Percentiles rank a stretch among this genome's conserved stretches.
These are phyloP conservation scores for Hydractinia symbiolongicarpus DNA, from an alignment of 30 jellyfish, hydroid and myxozoan genomes.

Conservation along the genomic window DNA sequence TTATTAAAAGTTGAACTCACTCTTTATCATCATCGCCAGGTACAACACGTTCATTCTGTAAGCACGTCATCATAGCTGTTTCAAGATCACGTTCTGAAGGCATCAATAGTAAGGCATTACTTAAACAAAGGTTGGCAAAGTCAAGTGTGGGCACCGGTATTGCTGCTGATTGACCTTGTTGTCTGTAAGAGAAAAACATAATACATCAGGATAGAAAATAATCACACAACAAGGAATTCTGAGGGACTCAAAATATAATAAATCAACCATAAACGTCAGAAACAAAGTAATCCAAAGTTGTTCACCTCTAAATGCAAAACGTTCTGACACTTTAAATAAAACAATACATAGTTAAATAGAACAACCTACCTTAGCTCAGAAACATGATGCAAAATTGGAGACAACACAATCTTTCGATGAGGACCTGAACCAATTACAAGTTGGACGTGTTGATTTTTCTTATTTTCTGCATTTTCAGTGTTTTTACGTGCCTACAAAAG, in stretches of 20 bases:
- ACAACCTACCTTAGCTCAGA: neutral
- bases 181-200: conserved; percentile 34
- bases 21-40: conserved; percentile 19
- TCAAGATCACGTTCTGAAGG: conserved; percentile 34
- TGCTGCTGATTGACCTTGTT: conserved; percentile 89
- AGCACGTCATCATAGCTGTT: conserved; percentile 13
- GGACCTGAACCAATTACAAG: conserved; percentile 77
- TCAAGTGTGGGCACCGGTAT: conserved; percentile 80
- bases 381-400: conserved; percentile 34
- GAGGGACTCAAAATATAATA: too few relatives aligned
- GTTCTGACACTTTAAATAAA: neutral
- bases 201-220: neutral
- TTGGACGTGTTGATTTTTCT: conserved; percentile 51
- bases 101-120: conserved; percentile 74
- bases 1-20: neutral
- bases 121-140: conserved; percentile 74
- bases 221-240: neutral
- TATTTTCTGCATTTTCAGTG: conserved; percentile 43
- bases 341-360: neutral
- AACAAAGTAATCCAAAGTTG: neutral
- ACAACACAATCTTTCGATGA: conserved; percentile 61
- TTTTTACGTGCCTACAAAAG: conserved; percentile 41
- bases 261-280: too few relatives aligned
- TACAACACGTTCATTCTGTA: conserved; percentile 8
- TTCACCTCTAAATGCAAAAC: neutral